Evolutionary conservation across 2,888 invertebrate genomes (phyloP).

Genomic region (Acronicta aceris): DNA sequence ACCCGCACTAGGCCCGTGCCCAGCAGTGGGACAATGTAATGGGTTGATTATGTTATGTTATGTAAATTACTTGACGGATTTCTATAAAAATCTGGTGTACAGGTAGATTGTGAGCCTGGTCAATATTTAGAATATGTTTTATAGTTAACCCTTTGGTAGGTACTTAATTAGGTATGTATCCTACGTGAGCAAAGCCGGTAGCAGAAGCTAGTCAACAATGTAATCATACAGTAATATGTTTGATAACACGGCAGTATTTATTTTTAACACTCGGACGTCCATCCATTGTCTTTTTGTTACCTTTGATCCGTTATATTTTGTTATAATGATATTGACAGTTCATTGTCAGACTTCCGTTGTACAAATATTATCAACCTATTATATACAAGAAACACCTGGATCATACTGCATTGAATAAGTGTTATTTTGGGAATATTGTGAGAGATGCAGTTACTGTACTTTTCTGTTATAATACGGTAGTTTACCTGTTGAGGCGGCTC

Average conservation of each 20-base stretch:
- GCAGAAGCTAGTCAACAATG: not conserved
- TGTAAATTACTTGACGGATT: too few species aligned
- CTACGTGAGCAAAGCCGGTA: too few species aligned
- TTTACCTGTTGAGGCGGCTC: too few species aligned
- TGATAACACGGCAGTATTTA: constrained; percentile 30
- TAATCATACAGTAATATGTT: constrained; percentile 17
- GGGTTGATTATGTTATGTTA: too few species aligned
- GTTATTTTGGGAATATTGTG: not conserved
- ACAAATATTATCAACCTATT: constrained; percentile 6
- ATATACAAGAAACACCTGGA: constrained; percentile 4
- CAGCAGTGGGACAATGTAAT: too few species aligned
- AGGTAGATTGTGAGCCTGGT: too few species aligned
- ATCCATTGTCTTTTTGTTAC: constrained; percentile 35
- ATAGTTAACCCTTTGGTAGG: too few species aligned
- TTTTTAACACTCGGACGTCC: constrained; percentile 17
- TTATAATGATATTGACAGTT: constrained; percentile 14
- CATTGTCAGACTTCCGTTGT: constrained; percentile 31
- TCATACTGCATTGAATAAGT: not conserved
- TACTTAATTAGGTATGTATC: too few species aligned
- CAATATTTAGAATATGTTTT: too few species aligned
- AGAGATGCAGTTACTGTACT: not conserved
- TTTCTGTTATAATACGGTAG: not conserved
- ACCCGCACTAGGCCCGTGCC: too few species aligned
- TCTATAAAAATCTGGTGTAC: too few species aligned
- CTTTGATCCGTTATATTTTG: constrained; percentile 28